Percentiles rank a stretch among this genome's conserved stretches.
Evolutionary conservation across 1,140 invertebrate species (phyloP).

Genomic region (Caerostris extrusa): DNA sequence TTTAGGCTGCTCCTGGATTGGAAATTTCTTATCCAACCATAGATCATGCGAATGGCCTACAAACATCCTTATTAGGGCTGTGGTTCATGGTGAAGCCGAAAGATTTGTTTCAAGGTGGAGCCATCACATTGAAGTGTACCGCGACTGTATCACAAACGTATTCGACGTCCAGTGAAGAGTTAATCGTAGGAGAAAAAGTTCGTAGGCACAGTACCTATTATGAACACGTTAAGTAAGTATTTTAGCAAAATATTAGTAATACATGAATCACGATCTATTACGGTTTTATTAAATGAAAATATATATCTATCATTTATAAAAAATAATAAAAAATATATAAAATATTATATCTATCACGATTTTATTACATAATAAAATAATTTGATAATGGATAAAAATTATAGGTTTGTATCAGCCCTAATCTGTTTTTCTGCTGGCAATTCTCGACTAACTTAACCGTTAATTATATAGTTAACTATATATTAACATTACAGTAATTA

Average conservation of each 20-base stretch:
- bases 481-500: too few species aligned
- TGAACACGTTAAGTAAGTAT: constrained; percentile 67
- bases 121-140: constrained; percentile 56
- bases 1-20: constrained; percentile 7
- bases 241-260: not conserved
- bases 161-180: constrained; percentile 70
- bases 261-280: not conserved
- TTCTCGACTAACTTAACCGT: too few species aligned
- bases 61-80: constrained; percentile 44
- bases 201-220: not conserved
- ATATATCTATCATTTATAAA: too few species aligned
- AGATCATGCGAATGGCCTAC: constrained; percentile 57
- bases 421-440: too few species aligned
- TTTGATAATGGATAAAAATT: too few species aligned
- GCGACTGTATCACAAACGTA: constrained; percentile 70
- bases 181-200: constrained; percentile 69
- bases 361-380: too few species aligned
- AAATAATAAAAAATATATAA: too few species aligned
- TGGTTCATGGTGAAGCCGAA: constrained; percentile 65
- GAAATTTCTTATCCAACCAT: constrained; percentile 54
- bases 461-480: too few species aligned
- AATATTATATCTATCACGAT: too few species aligned
- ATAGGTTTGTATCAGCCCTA: too few species aligned
- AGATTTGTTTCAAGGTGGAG: constrained; percentile 53
- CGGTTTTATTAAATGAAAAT: not conserved